Evolutionary conservation across 23 tunicate species (phyloP).

Genomic region (Phallusia fumigata): DNA sequence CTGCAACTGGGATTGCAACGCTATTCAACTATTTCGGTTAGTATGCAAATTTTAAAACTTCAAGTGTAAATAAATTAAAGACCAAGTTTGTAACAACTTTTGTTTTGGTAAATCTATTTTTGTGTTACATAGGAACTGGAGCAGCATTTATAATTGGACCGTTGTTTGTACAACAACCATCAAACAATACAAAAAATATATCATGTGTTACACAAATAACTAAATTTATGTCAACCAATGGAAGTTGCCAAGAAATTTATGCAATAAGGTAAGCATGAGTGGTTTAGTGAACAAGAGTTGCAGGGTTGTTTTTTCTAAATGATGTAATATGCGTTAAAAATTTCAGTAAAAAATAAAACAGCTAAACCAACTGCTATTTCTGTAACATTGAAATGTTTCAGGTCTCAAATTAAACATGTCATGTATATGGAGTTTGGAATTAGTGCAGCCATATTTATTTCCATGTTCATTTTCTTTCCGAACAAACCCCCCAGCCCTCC

Average conservation of each 20-base stretch:
- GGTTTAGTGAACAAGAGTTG: too few species aligned
- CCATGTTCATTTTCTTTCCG: constrained; percentile 65
- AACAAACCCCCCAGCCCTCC: constrained; percentile 86
- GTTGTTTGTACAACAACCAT: constrained; percentile 49
- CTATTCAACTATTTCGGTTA: constrained; percentile 80
- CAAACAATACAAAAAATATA: constrained; percentile 11
- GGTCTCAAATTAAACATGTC: constrained; percentile 37
- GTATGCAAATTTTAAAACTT: too few species aligned
- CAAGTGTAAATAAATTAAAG: too few species aligned
- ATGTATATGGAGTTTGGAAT: constrained; percentile 84
- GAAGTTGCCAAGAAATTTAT: constrained; percentile 11
- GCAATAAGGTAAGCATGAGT: neutral
- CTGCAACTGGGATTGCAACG: constrained; percentile 86
- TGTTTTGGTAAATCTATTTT: too few species aligned
- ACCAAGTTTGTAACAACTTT: too few species aligned
- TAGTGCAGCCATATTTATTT: constrained; percentile 23
- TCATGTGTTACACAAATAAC: neutral
- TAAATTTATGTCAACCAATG: neutral
- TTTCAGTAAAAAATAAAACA: neutral
- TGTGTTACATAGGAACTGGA: constrained; percentile 64
- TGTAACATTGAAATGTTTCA: neutral
- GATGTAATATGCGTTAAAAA: neutral
- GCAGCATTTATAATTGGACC: constrained; percentile 72
- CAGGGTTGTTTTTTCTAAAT: neutral
- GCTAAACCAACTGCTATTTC: neutral